A percentile compares a stretch with the other conserved stretches of the same genome.
Conservation (phyloP, 2,888 invertebrate genomes). For the Fissipunctia ypsillon region DNA sequence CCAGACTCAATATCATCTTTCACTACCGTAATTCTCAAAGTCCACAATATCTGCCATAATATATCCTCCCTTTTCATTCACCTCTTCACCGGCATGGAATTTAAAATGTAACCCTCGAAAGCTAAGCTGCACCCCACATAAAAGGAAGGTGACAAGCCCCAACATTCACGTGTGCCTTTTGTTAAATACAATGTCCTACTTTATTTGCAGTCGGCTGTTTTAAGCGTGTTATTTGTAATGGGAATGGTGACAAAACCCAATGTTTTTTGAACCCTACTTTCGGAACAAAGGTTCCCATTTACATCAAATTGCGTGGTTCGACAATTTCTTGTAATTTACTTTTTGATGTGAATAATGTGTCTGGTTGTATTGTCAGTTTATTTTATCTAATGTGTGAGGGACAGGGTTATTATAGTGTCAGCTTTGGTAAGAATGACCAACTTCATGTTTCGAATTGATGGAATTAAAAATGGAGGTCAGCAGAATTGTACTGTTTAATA, state of each 20-base stretch:
- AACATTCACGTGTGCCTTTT: slow-evolving; percentile 62
- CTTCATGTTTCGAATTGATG: not conserved
- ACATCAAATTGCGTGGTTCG: slow-evolving; percentile 56
- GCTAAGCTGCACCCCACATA: slow-evolving; percentile 36
- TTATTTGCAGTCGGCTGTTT: slow-evolving; percentile 63
- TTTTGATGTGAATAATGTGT: slow-evolving; percentile 43
- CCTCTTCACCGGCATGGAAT: not conserved
- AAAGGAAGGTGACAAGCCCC: slow-evolving; percentile 45
- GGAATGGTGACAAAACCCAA: slow-evolving; percentile 43
- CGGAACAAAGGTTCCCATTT: slow-evolving; percentile 60
- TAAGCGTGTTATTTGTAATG: slow-evolving; percentile 57
- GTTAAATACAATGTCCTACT: slow-evolving; percentile 62
- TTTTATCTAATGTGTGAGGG: not conserved
- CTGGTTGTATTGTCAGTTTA: slow-evolving; percentile 5
- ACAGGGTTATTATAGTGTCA: not conserved
- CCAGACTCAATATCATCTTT: not conserved
- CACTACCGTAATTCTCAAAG: not conserved
- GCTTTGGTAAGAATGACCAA: not conserved
- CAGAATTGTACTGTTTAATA: not conserved
- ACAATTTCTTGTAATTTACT: slow-evolving; percentile 56
- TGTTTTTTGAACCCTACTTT: slow-evolving; percentile 47
- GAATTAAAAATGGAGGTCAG: no score
- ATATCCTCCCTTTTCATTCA: slow-evolving; percentile 1
- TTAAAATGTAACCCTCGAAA: slow-evolving; percentile 1
- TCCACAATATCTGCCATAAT: no score